phyloP scores from a whole-genome alignment of 2,113 vertebrate genomes.

The Prinia subflava region DNA sequence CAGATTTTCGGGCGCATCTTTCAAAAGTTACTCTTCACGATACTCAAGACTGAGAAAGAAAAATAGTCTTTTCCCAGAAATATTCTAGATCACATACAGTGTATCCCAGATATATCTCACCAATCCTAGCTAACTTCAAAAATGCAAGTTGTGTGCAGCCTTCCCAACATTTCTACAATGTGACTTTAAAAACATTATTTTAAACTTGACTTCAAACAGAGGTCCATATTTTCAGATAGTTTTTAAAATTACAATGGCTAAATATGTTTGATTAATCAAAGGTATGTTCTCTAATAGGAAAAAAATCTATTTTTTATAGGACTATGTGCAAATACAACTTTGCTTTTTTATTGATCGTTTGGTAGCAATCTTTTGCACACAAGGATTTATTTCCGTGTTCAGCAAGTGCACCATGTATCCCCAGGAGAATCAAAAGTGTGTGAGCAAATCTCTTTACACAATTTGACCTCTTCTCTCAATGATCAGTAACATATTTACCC shows the following conservation, averaged over 20 bases:
- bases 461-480: background rate
- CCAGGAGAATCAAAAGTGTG: background rate
- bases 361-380: background rate
- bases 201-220: background rate
- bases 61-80: background rate
- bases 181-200: background rate
- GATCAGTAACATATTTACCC: background rate
- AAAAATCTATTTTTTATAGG: background rate
- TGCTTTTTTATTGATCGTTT: background rate
- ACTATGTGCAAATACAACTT: background rate
- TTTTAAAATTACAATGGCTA: background rate
- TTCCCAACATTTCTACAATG: background rate
- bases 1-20: constrained; percentile 30
- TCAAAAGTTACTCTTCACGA: background rate
- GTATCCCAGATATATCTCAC: background rate
- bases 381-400: background rate
- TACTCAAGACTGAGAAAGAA: background rate
- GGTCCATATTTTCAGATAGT: no score
- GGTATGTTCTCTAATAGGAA: background rate
- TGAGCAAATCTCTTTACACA: background rate
- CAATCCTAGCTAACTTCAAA: background rate
- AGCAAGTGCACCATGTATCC: background rate
- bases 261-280: background rate
- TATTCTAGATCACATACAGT: background rate
- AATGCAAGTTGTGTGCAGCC: background rate